Conservation (phyloP, 1,140 invertebrate genomes). For the Cydia splendana region DNA sequence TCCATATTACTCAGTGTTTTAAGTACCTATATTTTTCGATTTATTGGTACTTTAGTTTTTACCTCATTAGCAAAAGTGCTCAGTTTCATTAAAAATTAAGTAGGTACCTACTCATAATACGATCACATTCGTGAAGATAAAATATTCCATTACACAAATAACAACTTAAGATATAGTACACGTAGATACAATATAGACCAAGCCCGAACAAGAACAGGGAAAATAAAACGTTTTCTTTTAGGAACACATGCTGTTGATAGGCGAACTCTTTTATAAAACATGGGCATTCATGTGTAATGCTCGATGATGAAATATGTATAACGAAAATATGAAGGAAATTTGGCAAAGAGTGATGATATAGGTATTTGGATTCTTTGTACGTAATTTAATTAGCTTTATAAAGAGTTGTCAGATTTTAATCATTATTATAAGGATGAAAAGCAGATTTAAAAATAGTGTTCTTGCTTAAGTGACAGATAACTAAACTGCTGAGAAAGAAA, state of each 20-base stretch:
- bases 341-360: not conserved
- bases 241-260: not conserved
- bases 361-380: not conserved
- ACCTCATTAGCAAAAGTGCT: too few relatives aligned
- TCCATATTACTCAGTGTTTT: too few relatives aligned
- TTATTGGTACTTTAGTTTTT: too few relatives aligned
- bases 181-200: not conserved
- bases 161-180: not conserved
- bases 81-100: too few relatives aligned
- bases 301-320: not conserved
- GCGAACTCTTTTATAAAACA: not conserved
- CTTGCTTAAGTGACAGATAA: too few relatives aligned
- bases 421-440: too few relatives aligned
- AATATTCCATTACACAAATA: not conserved
- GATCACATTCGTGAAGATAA: not conserved
- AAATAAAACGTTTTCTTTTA: conserved; percentile 1
- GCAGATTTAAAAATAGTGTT: too few relatives aligned
- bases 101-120: too few relatives aligned
- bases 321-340: not conserved
- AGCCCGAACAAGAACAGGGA: not conserved
- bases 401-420: too few relatives aligned
- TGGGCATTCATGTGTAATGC: not conserved
- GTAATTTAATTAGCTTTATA: not conserved
- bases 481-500: too few relatives aligned
- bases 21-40: too few relatives aligned